Conservation (phyloP, 2,888 invertebrate species). For the Lordiphosa fenestrarum region DNA sequence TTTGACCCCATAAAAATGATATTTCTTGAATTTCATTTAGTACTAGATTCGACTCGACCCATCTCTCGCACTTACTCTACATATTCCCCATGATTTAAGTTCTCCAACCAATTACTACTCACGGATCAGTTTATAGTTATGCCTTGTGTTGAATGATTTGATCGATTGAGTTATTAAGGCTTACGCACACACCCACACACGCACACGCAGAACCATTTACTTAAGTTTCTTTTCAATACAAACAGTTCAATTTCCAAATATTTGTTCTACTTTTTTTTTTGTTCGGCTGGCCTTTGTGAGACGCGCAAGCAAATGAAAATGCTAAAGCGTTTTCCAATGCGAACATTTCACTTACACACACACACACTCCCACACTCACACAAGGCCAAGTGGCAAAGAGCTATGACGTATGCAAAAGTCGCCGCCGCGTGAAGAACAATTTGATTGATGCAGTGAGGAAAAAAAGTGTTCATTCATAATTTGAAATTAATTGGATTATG, state of each 20-base stretch:
- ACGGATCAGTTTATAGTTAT: conserved; percentile 38
- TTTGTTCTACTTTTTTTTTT: conserved; percentile 56
- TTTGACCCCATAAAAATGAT: too few species aligned
- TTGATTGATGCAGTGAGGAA: background rate
- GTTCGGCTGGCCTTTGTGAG: conserved; percentile 42
- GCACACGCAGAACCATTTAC: conserved; percentile 5
- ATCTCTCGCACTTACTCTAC: background rate
- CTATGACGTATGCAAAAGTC: too few species aligned
- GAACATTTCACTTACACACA: background rate
- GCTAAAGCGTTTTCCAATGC: conserved; percentile 51
- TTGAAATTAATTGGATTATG: too few species aligned
- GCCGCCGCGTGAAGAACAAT: too few species aligned
- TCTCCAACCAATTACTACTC: conserved; percentile 7
- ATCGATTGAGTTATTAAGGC: conserved; percentile 57
- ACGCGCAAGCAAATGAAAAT: conserved; percentile 52
- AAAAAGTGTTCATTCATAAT: too few species aligned
- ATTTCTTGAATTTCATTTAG: too few species aligned
- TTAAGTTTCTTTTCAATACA: conserved; percentile 50
- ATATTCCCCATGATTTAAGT: conserved; percentile 12
- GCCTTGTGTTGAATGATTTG: conserved; percentile 46
- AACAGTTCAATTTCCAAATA: conserved; percentile 65
- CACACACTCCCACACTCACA: too few species aligned
- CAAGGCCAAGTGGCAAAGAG: too few species aligned
- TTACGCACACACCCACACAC: conserved; percentile 1
- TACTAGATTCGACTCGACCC: too few species aligned